Percentiles rank a stretch among this genome's conserved stretches.
Evolutionary conservation across 2,113 vertebrate genomes (phyloP).

Genomic region (Sorex fumeus): DNA sequence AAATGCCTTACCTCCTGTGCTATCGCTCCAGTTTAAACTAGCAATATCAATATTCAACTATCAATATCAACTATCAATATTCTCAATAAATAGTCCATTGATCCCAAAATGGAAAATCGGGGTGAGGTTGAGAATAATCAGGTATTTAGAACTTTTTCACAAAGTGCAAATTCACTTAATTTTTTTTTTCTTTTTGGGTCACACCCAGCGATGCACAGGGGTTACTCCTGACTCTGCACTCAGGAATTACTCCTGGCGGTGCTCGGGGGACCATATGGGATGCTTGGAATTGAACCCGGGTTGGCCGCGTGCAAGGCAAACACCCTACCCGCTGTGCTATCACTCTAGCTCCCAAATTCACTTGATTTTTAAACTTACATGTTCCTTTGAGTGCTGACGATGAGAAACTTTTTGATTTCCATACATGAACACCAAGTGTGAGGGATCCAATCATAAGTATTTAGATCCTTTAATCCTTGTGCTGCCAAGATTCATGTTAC

Average conservation of each 20-base stretch:
- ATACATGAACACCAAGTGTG: background rate
- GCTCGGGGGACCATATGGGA: too few species aligned
- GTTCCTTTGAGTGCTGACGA: background rate
- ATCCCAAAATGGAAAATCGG: conserved; percentile 20
- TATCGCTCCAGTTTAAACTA: too few species aligned
- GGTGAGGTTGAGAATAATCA: conserved; percentile 13
- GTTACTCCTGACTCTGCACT: too few species aligned
- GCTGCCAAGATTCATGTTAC: conserved; percentile 1
- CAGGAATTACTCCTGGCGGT: too few species aligned
- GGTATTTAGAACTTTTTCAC: background rate
- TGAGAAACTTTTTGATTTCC: conserved; percentile 5
- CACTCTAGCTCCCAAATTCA: too few species aligned
- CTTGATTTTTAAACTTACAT: conserved; percentile 43
- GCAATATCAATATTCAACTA: too few species aligned
- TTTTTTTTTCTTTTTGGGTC: too few species aligned
- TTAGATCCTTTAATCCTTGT: background rate
- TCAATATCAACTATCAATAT: background rate
- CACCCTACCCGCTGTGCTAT: too few species aligned
- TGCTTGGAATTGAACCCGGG: too few species aligned
- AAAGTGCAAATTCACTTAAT: conserved; percentile 48
- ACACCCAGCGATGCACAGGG: too few species aligned
- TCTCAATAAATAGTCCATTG: conserved; percentile 15
- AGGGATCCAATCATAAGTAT: background rate
- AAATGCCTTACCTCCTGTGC: too few species aligned
- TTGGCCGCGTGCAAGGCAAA: too few species aligned